Conservation (phyloP, 1,140 invertebrate species). For the Xylocopa sonorina region DNA sequence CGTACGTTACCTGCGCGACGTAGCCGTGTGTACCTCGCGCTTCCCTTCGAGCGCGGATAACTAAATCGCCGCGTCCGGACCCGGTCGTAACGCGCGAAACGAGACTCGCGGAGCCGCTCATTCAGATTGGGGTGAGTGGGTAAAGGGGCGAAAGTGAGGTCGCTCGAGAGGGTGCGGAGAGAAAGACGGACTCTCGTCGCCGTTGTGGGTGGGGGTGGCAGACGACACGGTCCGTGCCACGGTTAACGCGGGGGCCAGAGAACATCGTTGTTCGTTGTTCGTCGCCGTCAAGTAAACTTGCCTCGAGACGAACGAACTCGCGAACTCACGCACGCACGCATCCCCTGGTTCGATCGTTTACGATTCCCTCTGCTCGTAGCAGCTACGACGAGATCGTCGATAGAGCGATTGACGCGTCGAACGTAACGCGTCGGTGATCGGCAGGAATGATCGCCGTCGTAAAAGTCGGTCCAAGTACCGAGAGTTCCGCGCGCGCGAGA, state of each 20-base stretch:
- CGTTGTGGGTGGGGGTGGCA: background rate
- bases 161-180: slow-evolving; percentile 24
- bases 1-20: no score
- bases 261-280: slow-evolving; percentile 22
- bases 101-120: background rate
- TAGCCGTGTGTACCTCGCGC: no score
- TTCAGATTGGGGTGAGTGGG: slow-evolving; percentile 10
- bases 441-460: slow-evolving; percentile 27
- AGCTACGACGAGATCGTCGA: background rate
- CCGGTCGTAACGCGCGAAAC: slow-evolving; percentile 12
- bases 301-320: background rate
- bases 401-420: background rate
- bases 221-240: background rate
- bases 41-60: slow-evolving; percentile 60
- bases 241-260: background rate
- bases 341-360: no score
- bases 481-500: slow-evolving; percentile 31
- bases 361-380: background rate
- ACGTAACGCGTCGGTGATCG: slow-evolving; percentile 12
- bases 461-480: slow-evolving; percentile 37
- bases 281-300: slow-evolving; percentile 30
- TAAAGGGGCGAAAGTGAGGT: slow-evolving; percentile 17
- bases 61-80: slow-evolving; percentile 70
- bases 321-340: no score
- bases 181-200: background rate